phyloP scores from a whole-genome alignment of 2,888 invertebrate species.

The Theodoxus fluviatilis region DNA sequence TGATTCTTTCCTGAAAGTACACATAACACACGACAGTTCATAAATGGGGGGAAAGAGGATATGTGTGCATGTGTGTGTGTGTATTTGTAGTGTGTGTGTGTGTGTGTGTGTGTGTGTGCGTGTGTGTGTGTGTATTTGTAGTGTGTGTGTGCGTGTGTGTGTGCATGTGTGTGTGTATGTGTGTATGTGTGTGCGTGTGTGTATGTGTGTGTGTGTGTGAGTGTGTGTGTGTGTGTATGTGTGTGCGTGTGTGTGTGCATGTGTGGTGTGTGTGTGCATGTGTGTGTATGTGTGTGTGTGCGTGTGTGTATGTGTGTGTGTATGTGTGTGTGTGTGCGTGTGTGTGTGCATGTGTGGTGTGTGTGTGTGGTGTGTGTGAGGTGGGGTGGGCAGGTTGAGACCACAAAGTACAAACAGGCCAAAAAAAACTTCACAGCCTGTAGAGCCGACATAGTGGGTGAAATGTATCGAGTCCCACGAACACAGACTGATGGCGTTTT shows the following conservation, averaged over 20 bases:
- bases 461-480: no score
- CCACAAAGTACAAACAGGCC: no score
- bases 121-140: no score
- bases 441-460: no score
- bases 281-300: not conserved
- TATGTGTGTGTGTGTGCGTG: slow-evolving; percentile 21
- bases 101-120: no score
- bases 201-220: not conserved
- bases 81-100: no score
- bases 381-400: no score
- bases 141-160: not conserved
- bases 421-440: no score
- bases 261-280: not conserved
- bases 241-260: not conserved
- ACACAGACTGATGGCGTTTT: no score
- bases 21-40: not conserved
- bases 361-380: no score
- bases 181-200: not conserved
- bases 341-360: no score
- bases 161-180: not conserved
- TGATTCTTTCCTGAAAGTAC: not conserved
- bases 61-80: not conserved
- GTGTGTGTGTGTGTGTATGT: not conserved
- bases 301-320: slow-evolving; percentile 6
- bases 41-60: no score